phyloP scores from a whole-genome alignment of 2,113 vertebrate species.

The Neolamprologus fasciatus region DNA sequence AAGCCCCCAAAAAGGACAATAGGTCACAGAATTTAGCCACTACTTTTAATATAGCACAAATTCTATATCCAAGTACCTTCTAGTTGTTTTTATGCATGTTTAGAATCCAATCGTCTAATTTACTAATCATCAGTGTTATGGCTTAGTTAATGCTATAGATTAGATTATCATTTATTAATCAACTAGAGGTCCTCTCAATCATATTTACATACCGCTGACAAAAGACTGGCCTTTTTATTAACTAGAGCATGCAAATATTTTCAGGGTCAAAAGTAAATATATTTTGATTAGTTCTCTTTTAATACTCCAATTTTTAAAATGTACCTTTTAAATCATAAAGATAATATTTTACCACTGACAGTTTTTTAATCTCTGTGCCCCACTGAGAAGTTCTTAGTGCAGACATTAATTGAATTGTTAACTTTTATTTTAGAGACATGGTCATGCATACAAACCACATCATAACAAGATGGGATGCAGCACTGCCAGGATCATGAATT shows the following conservation, averaged over 20 bases:
- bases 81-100: not conserved
- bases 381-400: not conserved
- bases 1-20: not conserved
- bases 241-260: not conserved
- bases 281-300: not conserved
- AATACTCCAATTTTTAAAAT: not conserved
- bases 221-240: not conserved
- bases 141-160: not conserved
- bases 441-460: not conserved
- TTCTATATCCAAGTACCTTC: not conserved
- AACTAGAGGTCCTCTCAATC: not conserved
- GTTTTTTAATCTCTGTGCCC: not conserved
- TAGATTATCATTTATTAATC: not conserved
- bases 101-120: not conserved
- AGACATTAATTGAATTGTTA: constrained; percentile 18
- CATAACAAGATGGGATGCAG: constrained; percentile 5
- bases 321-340: not conserved
- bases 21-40: not conserved
- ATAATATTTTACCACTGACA: not conserved
- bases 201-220: not conserved
- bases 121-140: not conserved
- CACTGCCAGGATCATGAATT: constrained; percentile 15
- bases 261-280: not conserved
- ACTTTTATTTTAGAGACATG: constrained; percentile 47
- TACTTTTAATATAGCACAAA: not conserved